phyloP scores from a whole-genome alignment of 2,797 vertebrate species.

The Cynopterus sphinx region DNA sequence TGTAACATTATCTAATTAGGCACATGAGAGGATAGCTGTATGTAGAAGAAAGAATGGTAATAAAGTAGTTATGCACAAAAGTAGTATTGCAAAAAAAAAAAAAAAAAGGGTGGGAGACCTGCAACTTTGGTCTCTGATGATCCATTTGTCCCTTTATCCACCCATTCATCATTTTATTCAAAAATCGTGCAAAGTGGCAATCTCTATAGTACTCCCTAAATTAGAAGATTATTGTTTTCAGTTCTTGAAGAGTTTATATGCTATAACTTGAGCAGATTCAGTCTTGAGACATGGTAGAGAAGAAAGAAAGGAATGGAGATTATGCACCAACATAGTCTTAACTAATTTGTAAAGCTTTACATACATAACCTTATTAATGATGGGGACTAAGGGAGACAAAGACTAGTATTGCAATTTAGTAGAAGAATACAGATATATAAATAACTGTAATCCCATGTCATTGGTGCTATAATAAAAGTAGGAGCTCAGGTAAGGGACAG shows the following conservation, averaged over 20 bases:
- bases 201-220: not conserved
- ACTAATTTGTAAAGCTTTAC: not conserved
- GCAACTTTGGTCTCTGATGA: not conserved
- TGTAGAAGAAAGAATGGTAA: not conserved
- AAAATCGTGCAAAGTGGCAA: not conserved
- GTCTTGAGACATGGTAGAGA: not conserved
- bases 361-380: not conserved
- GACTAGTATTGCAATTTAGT: not conserved
- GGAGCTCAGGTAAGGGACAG: not conserved
- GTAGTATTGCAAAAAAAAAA: not conserved
- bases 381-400: not conserved
- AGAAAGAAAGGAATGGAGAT: not conserved
- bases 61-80: conserved; percentile 22
- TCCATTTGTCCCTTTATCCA: not conserved
- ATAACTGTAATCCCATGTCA: not conserved
- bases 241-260: not conserved
- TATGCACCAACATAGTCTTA: not conserved
- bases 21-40: not conserved
- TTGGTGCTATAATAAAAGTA: not conserved
- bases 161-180: not conserved
- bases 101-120: not conserved
- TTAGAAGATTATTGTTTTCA: not conserved
- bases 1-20: conserved; percentile 16
- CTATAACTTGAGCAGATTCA: not conserved
- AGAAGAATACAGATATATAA: not conserved